Evolutionary conservation across 2,888 invertebrate species (phyloP), one percentile per base, ranked within the genome.

Genomic region (Peribatodes rhomboidaria): DNA sequence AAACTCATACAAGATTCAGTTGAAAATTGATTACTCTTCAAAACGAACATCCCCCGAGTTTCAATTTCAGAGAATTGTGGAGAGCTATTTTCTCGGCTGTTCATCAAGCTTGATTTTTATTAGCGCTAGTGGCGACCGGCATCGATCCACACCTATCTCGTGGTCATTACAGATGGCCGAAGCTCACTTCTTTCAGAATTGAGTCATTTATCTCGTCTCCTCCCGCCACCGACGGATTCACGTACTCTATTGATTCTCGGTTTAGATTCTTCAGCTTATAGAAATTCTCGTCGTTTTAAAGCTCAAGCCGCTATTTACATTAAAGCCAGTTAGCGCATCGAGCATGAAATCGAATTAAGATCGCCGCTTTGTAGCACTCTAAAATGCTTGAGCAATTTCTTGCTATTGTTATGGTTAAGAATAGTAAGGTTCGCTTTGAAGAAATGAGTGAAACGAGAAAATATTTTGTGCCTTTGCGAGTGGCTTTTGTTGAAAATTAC

Each of bases 151-250:
- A 35, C 57, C 42, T 49, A 49, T 69, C 64, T 44, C n/a, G 63
- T 69, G 72, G 75, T 76, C 72, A 79, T 80, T 80, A 79, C 74
- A 71, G 70, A 76, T 68, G 69, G 68, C 67, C 68, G 70, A 67
- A 61, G 52, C 55, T 57, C 62, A 74, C 71, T 71, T 77, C 73
- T 70, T 71, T 69, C 70, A 69, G 75, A 77, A 82, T 80, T 72
- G 78, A 75, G 73, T 76, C 79, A 82, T 84, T 84, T 81, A 79
- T 83, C 78, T 77, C 72, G 55, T 63, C 65, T 71, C 63, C 66
- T 64, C 61, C 65, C 72, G 42, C 56, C 39, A 31, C 56, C 39
- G 41, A 67, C 54, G 50, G 66, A 68, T 67, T 65, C 58, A 18
- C 50, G 46, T 60, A 33, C 53, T 59, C 65, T 68, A 69, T 70